These are phyloP conservation scores for Lanistes nyassanus DNA, from an alignment of 1,140 invertebrate genomes.

Conservation along the genomic window DNA sequence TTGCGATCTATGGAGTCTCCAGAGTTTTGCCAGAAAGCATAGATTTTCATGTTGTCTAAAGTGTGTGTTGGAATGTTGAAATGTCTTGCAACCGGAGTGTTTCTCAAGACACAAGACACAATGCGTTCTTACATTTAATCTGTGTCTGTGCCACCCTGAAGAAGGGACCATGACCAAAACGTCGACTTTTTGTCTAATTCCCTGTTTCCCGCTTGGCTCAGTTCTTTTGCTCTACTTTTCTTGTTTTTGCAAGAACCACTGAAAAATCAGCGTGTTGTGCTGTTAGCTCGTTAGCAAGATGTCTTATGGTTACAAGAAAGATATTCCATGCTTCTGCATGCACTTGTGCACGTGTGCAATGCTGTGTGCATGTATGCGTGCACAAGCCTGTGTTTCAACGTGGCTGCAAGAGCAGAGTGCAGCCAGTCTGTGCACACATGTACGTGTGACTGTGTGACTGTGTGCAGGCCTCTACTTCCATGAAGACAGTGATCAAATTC, in stretches of 20 bases:
- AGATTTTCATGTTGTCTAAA: no score
- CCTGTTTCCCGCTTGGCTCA: no score
- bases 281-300: neutral
- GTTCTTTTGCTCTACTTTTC: no score
- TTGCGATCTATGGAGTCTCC: no score
- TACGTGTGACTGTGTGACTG: neutral
- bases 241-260: neutral
- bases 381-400: neutral
- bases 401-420: neutral
- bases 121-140: neutral
- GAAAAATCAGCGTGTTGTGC: neutral
- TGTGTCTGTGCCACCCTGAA: no score
- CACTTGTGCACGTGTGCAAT: neutral
- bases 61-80: no score
- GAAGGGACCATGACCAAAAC: no score
- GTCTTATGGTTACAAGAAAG: neutral
- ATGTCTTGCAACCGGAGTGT: no score
- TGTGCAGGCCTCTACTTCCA: neutral
- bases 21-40: no score
- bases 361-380: constrained; percentile 6
- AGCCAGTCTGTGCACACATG: neutral
- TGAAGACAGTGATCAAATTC: no score
- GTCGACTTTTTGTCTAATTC: neutral
- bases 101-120: neutral
- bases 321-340: neutral